Percentiles rank a stretch among this genome's conserved stretches.
These are phyloP conservation scores for Liparis tanakae DNA, from an alignment of 2,797 vertebrate genomes.

Conservation along the genomic window DNA sequence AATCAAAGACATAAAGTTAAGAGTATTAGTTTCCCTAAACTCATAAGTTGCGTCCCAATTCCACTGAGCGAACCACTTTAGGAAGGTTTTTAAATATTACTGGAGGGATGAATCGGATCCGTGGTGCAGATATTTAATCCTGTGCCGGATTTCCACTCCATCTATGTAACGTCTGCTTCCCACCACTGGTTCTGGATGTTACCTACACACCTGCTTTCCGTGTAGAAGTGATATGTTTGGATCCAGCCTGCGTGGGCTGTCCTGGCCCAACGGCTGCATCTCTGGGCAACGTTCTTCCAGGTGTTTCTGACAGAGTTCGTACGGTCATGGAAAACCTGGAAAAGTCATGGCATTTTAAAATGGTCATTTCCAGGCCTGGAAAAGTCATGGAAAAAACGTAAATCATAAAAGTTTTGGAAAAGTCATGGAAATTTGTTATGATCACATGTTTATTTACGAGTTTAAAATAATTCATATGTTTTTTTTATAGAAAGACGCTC, in stretches of 20 bases:
- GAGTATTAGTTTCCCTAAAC: neutral
- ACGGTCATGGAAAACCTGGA: too few species aligned
- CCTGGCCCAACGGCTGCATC: constrained; percentile 9
- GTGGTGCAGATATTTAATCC: neutral
- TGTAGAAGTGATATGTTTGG: neutral
- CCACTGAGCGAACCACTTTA: neutral
- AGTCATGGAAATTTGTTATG: too few species aligned
- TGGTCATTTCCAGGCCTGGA: too few species aligned
- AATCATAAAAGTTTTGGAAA: too few species aligned
- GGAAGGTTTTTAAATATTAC: neutral
- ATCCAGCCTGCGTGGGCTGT: neutral
- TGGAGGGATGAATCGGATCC: neutral
- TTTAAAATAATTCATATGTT: too few species aligned
- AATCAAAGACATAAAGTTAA: constrained; percentile 7
- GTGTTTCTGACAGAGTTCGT: too few species aligned
- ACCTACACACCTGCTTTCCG: neutral
- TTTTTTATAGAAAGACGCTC: too few species aligned
- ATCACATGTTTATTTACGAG: too few species aligned
- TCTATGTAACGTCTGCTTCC: neutral
- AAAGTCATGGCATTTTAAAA: too few species aligned
- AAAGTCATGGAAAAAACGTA: too few species aligned
- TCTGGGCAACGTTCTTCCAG: constrained; percentile 14
- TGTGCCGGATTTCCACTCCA: too few species aligned
- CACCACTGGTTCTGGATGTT: neutral
- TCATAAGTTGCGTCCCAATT: neutral